Conservation (phyloP, 2,888 invertebrate genomes). For the Eumacrocentrus americanus region DNA sequence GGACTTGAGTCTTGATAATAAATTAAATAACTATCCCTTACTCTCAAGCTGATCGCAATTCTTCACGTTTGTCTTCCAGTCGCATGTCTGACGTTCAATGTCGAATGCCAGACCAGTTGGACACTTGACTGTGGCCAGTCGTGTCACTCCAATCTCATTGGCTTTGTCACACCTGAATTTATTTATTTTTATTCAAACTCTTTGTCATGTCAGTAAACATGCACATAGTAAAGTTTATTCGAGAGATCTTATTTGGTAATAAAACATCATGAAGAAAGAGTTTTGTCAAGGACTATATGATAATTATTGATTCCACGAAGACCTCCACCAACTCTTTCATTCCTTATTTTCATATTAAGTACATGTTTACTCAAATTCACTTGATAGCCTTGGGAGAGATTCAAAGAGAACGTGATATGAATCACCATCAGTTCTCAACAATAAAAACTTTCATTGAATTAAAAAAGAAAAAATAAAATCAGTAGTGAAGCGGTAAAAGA, state of each 20-base stretch:
- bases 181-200: constrained; percentile 1
- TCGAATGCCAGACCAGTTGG: constrained; percentile 92
- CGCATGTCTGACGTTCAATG: constrained; percentile 93
- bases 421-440: too few relatives aligned
- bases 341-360: neutral
- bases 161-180: constrained; percentile 87
- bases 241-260: neutral
- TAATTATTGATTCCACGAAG: neutral
- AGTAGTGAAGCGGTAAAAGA: too few relatives aligned
- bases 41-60: constrained; percentile 93
- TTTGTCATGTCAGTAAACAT: neutral
- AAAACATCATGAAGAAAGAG: neutral
- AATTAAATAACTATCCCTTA: constrained; percentile 66
- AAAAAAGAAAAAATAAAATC: too few relatives aligned
- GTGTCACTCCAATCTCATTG: constrained; percentile 82
- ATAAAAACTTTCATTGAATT: too few relatives aligned
- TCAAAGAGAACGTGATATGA: neutral
- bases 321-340: neutral
- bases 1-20: constrained; percentile 57
- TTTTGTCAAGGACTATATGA: neutral
- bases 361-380: constrained; percentile 4
- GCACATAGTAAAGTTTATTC: neutral
- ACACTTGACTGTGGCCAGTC: constrained; percentile 88
- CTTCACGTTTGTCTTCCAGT: constrained; percentile 96
- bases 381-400: constrained; percentile 15